A percentile compares a stretch with the other conserved stretches of the same genome.
phyloP scores from a whole-genome alignment of 2,113 vertebrate genomes.

The Elgaria multicarinata region DNA sequence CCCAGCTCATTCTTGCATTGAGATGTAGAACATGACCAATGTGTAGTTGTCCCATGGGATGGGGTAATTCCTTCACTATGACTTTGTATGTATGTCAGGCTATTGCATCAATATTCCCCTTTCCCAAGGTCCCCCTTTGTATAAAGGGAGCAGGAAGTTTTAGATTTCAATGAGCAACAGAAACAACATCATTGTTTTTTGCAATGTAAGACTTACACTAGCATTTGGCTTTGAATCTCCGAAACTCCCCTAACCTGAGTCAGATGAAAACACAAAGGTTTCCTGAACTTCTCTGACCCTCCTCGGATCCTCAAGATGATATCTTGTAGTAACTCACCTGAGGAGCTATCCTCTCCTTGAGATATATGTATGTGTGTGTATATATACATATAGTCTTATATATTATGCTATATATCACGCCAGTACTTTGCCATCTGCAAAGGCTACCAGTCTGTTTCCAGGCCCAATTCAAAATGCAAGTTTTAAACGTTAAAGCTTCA shows the following conservation, averaged over 20 bases:
- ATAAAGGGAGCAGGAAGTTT: neutral
- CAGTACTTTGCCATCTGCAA: neutral
- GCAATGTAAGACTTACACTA: neutral
- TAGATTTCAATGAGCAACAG: constrained; percentile 22
- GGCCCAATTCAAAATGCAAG: neutral
- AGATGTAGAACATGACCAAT: neutral
- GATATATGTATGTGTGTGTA: too few species aligned
- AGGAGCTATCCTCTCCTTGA: neutral
- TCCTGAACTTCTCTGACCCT: neutral
- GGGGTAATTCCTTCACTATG: neutral
- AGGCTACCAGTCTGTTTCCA: neutral
- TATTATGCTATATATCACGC: neutral
- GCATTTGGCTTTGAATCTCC: constrained; percentile 23
- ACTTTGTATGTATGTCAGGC: neutral
- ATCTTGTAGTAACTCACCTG: neutral
- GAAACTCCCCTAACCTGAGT: neutral
- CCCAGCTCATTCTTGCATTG: neutral
- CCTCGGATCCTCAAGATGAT: neutral
- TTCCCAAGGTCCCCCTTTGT: neutral
- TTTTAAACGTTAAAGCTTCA: neutral
- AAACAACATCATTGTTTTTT: neutral
- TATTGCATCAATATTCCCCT: neutral
- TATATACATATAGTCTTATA: too few species aligned
- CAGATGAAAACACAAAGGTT: neutral
- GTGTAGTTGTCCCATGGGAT: neutral